A percentile compares a stretch with the other conserved stretches of the same genome.
Evolutionary conservation across 2,888 invertebrate genomes (phyloP).

Genomic region (Leucophenga montana): DNA sequence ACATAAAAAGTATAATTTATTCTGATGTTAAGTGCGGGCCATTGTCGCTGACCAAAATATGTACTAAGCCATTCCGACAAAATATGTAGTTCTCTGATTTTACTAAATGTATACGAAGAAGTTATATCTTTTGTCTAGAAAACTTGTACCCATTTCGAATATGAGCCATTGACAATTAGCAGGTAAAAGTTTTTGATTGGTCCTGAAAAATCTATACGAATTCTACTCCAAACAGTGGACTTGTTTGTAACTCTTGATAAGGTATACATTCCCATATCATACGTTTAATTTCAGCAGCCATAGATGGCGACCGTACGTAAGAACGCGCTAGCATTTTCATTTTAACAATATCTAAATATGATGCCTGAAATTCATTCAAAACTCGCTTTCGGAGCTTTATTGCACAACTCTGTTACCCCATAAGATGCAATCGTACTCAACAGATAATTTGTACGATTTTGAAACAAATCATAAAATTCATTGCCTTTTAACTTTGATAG

Average conservation of each 20-base stretch:
- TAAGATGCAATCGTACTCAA: too few relatives aligned
- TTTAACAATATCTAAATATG: too few relatives aligned
- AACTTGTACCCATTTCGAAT: conserved; percentile 32
- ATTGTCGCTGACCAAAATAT: not conserved
- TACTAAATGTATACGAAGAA: not conserved
- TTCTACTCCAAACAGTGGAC: conserved; percentile 27
- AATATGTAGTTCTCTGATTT: not conserved
- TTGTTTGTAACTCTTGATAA: not conserved
- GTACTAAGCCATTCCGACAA: not conserved
- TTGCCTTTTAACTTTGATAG: too few relatives aligned
- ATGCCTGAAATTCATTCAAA: too few relatives aligned
- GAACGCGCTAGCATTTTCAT: too few relatives aligned
- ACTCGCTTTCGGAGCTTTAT: too few relatives aligned
- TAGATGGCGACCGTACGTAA: too few relatives aligned
- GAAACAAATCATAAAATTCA: too few relatives aligned
- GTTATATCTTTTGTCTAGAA: conserved; percentile 23
- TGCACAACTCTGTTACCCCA: too few relatives aligned
- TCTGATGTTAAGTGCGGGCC: conserved; percentile 20
- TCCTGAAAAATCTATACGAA: conserved; percentile 26
- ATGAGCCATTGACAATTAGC: conserved; percentile 28
- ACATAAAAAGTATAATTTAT: not conserved
- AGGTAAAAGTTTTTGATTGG: conserved; percentile 25
- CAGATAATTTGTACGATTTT: too few relatives aligned
- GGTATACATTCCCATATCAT: too few relatives aligned
- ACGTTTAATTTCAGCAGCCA: too few relatives aligned